Percentiles rank a stretch among this genome's conserved stretches.
phyloP scores from a whole-genome alignment of 2,888 invertebrate genomes.

The Phorcus lineatus region DNA sequence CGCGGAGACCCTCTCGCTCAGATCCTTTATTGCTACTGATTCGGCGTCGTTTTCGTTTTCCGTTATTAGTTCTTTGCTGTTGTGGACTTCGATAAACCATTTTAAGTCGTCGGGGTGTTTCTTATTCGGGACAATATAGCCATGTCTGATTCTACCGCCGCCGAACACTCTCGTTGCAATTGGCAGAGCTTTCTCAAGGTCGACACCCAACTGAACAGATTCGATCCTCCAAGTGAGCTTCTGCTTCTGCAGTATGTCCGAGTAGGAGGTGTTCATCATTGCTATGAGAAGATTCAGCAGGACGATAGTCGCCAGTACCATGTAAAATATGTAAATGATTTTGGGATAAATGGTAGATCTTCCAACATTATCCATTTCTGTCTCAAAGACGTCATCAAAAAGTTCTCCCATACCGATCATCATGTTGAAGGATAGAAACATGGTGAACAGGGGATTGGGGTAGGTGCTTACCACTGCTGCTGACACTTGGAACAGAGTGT shows the following conservation, averaged over 20 bases:
- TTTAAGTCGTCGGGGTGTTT: not conserved
- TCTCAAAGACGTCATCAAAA: slow-evolving; percentile 55
- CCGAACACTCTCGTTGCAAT: slow-evolving; percentile 40
- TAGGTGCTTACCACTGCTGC: slow-evolving; percentile 47
- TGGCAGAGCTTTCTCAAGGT: slow-evolving; percentile 61
- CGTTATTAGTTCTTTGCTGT: not conserved
- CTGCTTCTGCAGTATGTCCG: slow-evolving; percentile 59
- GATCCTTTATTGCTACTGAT: slow-evolving; percentile 35
- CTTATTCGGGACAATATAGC: not conserved
- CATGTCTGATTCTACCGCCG: slow-evolving; percentile 36
- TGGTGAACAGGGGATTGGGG: slow-evolving; percentile 55
- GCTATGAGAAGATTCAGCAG: slow-evolving; percentile 69
- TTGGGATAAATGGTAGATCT: slow-evolving; percentile 53
- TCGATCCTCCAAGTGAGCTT: slow-evolving; percentile 70
- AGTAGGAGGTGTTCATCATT: slow-evolving; percentile 72
- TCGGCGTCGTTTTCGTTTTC: not conserved
- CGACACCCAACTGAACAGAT: slow-evolving; percentile 68
- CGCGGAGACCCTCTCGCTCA: slow-evolving; percentile 34
- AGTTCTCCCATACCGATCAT: slow-evolving; percentile 72
- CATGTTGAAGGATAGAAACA: slow-evolving; percentile 70
- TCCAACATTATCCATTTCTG: slow-evolving; percentile 48
- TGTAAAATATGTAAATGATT: slow-evolving; percentile 68
- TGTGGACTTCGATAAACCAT: slow-evolving; percentile 29
- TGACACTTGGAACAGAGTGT: slow-evolving; percentile 65
- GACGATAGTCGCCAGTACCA: slow-evolving; percentile 65